Conservation (phyloP, 2,888 invertebrate species). For the Acrobasis consociella region DNA sequence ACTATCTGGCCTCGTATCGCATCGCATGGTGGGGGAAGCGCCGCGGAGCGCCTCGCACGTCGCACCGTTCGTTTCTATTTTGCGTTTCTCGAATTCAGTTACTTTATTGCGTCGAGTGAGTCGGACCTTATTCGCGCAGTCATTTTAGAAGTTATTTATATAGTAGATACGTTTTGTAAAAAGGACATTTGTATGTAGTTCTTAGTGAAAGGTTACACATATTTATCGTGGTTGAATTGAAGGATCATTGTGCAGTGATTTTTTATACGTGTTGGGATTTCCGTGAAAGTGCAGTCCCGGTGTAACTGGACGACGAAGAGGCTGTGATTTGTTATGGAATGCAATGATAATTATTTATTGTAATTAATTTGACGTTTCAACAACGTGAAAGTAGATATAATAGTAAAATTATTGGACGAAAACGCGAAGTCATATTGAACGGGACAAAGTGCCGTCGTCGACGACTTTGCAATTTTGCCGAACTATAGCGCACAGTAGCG, state of each 20-base stretch:
- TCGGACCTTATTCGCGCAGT: conserved; percentile 60
- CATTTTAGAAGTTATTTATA: conserved; percentile 68
- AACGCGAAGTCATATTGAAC: conserved; percentile 44
- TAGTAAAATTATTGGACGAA: conserved; percentile 51
- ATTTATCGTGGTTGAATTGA: conserved; percentile 48
- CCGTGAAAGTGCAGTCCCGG: conserved; percentile 47
- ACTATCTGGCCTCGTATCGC: conserved; percentile 76
- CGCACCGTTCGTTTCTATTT: conserved; percentile 81
- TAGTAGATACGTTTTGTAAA: conserved; percentile 57
- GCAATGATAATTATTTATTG: conserved; percentile 48
- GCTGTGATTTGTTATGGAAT: conserved; percentile 59
- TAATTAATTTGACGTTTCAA: conserved; percentile 63
- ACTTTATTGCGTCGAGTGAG: conserved; percentile 70
- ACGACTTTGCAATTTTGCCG: conserved; percentile 50
- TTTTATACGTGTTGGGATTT: conserved; percentile 60
- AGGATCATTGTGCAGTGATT: conserved; percentile 61
- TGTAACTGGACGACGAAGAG: conserved; percentile 48
- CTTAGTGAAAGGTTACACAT: conserved; percentile 57
- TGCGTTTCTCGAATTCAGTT: conserved; percentile 79
- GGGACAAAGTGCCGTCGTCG: conserved; percentile 38
- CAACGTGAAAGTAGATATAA: conserved; percentile 61
- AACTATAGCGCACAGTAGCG: conserved; percentile 53
- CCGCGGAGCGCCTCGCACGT: conserved; percentile 65
- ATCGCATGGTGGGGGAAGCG: conserved; percentile 69
- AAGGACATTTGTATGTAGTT: conserved; percentile 47